These are phyloP conservation scores for Drosophila quinaria DNA, from an alignment of 2,888 invertebrate genomes.

Conservation along the genomic window DNA sequence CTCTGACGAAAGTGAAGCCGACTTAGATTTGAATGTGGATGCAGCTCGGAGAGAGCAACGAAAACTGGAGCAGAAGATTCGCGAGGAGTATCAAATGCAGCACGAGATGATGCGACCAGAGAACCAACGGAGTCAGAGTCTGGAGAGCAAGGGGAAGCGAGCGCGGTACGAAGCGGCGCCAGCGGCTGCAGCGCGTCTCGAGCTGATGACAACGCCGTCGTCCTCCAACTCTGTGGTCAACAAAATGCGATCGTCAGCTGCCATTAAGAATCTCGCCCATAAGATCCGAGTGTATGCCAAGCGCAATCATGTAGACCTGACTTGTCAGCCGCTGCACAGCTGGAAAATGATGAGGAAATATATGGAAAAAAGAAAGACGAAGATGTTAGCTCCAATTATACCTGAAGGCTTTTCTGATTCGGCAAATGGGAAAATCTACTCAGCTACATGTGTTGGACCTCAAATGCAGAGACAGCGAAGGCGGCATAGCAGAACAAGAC, in stretches of 20 bases:
- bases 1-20: slow-evolving; percentile 6
- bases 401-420: background rate
- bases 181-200: slow-evolving; percentile 39
- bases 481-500: background rate
- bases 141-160: slow-evolving; percentile 32
- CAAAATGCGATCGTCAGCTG: background rate
- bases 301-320: slow-evolving; percentile 1
- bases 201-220: slow-evolving; percentile 14
- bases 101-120: slow-evolving; percentile 2
- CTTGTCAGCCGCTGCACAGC: background rate
- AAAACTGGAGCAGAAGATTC: slow-evolving; percentile 58
- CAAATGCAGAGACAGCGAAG: background rate
- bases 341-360: slow-evolving; percentile 4
- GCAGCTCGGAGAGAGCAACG: slow-evolving; percentile 48
- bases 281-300: slow-evolving; percentile 5
- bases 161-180: slow-evolving; percentile 43
- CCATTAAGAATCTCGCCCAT: background rate
- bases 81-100: slow-evolving; percentile 46
- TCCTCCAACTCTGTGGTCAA: background rate
- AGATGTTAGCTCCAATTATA: background rate
- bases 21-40: slow-evolving; percentile 2
- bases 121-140: background rate
- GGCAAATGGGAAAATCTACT: background rate
- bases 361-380: slow-evolving; percentile 15
- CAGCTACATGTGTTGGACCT: background rate